Conservation (phyloP, 2,797 vertebrate species). For the Merluccius polli region DNA sequence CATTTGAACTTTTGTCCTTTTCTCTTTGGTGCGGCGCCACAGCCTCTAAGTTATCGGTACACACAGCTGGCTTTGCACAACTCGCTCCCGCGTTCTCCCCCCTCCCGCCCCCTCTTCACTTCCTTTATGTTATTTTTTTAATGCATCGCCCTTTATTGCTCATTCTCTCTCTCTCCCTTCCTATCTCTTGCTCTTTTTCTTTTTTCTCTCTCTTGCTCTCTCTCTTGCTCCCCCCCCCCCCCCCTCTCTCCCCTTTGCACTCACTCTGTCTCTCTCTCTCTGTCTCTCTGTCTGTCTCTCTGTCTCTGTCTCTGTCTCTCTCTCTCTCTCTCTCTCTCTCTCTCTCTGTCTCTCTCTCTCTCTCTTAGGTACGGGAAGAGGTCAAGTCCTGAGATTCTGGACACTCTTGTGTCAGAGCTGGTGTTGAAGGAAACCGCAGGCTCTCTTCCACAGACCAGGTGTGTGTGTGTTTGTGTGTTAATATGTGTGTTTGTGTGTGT, state of each 20-base stretch:
- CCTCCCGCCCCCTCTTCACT: too few species aligned
- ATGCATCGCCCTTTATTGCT: too few species aligned
- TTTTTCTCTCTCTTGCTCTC: too few species aligned
- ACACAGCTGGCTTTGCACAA: neutral
- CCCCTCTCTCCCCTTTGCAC: neutral
- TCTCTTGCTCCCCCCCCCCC: neutral
- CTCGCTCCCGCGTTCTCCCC: neutral
- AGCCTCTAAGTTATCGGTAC: neutral
- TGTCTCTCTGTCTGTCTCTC: neutral
- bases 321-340: neutral
- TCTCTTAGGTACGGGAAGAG: slow-evolving; percentile 89
- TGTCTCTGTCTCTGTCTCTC: neutral
- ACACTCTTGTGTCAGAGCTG: slow-evolving; percentile 89
- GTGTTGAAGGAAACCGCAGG: slow-evolving; percentile 90
- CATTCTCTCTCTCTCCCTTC: too few species aligned
- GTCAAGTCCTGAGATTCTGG: slow-evolving; percentile 88
- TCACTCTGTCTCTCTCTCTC: slow-evolving; percentile 14
- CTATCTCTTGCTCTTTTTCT: too few species aligned
- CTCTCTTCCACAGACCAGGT: slow-evolving; percentile 88
- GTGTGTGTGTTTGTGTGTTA: slow-evolving; percentile 18
- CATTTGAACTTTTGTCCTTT: neutral
- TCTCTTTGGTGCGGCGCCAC: neutral
- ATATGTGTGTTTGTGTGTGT: slow-evolving; percentile 5
- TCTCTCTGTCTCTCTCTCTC: slow-evolving; percentile 10
- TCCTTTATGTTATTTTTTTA: too few species aligned